Conservation (phyloP, 2,113 vertebrate genomes). For the Okapia johnstoni region DNA sequence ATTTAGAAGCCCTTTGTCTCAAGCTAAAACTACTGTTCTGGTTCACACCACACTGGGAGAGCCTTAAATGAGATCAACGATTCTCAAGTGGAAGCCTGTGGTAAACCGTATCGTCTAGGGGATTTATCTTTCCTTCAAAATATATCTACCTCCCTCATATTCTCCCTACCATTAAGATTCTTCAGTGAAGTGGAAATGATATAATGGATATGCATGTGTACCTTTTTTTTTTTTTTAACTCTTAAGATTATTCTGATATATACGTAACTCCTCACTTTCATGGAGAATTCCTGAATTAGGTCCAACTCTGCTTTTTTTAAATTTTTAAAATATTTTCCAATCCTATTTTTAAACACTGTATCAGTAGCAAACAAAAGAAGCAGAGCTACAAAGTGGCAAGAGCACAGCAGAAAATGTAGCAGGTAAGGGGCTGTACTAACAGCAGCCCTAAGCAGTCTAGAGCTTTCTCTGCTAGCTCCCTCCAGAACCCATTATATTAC, state of each 20-base stretch:
- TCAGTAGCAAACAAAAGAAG: background rate
- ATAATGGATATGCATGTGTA: background rate
- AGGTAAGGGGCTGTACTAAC: background rate
- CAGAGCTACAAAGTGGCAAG: background rate
- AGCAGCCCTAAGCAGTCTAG: background rate
- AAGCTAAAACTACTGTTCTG: constrained; percentile 9
- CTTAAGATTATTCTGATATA: background rate
- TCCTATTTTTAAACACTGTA: background rate
- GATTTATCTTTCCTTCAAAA: background rate
- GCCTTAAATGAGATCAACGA: background rate
- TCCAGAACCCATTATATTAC: constrained; percentile 1
- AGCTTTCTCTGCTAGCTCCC: background rate
- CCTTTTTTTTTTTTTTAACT: background rate
- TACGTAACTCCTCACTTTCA: background rate
- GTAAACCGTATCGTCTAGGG: background rate
- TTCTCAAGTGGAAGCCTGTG: background rate
- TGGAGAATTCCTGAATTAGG: constrained; percentile 23
- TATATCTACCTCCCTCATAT: background rate
- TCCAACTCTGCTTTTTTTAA: background rate
- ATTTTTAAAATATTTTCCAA: background rate
- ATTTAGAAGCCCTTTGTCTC: background rate
- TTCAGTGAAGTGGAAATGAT: constrained; percentile 7
- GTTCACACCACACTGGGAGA: background rate
- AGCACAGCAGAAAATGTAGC: background rate
- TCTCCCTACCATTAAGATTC: background rate